A percentile compares a stretch with the other conserved stretches of the same genome.
These are phyloP conservation scores for Dunckerocampus dactyliophorus DNA, from an alignment of 2,113 vertebrate genomes.

Conservation along the genomic window DNA sequence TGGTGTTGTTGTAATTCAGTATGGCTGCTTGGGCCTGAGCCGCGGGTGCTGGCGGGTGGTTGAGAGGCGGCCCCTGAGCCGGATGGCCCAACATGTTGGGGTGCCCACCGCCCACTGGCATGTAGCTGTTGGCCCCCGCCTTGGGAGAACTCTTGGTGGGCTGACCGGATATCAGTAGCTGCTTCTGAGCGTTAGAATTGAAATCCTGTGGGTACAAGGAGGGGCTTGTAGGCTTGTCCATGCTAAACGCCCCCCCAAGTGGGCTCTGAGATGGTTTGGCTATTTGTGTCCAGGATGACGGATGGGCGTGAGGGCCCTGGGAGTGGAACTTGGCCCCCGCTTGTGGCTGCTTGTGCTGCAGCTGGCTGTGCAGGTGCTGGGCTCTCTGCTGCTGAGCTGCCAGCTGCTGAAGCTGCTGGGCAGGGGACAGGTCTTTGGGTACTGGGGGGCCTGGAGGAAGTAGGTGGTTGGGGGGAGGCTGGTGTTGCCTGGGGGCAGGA, in stretches of 20 bases:
- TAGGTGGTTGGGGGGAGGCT: slow-evolving; percentile 71
- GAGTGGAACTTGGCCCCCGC: slow-evolving; percentile 67
- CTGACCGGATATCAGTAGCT: slow-evolving; percentile 76
- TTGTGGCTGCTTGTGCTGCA: slow-evolving; percentile 84
- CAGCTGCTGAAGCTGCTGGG: slow-evolving; percentile 81
- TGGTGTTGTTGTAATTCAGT: slow-evolving; percentile 90
- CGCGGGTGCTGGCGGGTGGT: slow-evolving; percentile 70
- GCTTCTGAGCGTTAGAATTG: slow-evolving; percentile 81
- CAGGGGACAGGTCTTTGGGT: slow-evolving; percentile 79
- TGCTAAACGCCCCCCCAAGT: slow-evolving; percentile 74
- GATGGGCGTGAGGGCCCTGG: slow-evolving; percentile 73
- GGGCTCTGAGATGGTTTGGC: slow-evolving; percentile 79
- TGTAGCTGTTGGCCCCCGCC: slow-evolving; percentile 76
- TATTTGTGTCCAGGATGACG: slow-evolving; percentile 81
- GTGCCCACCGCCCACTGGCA: slow-evolving; percentile 65
- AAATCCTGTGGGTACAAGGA: slow-evolving; percentile 86
- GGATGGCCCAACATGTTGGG: slow-evolving; percentile 79
- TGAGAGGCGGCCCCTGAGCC: slow-evolving; percentile 62
- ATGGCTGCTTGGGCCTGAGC: slow-evolving; percentile 72
- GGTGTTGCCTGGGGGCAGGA: slow-evolving; percentile 74
- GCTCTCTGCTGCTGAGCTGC: slow-evolving; percentile 84
- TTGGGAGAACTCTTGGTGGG: slow-evolving; percentile 86
- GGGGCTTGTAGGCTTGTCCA: slow-evolving; percentile 89
- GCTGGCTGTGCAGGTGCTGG: slow-evolving; percentile 88
- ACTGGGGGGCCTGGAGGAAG: slow-evolving; percentile 58